These are phyloP conservation scores for Reticulitermes speratus DNA, from an alignment of 1,140 invertebrate species.

Conservation along the genomic window DNA sequence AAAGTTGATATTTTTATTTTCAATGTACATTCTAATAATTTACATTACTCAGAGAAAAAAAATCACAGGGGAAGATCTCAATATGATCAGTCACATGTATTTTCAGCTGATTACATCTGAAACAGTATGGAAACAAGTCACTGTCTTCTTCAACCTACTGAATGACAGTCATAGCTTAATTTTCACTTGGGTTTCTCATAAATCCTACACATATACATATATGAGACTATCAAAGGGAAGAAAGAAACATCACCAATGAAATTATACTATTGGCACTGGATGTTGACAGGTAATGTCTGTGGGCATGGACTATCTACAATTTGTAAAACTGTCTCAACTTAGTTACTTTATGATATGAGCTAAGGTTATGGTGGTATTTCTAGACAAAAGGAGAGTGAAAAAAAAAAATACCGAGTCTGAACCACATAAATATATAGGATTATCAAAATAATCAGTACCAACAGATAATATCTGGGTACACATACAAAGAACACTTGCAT, in stretches of 20 bases:
- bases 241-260: background rate
- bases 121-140: background rate
- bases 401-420: background rate
- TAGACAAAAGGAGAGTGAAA: background rate
- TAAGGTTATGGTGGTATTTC: slow-evolving; percentile 12
- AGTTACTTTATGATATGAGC: background rate
- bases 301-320: background rate
- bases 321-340: background rate
- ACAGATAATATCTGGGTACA: background rate
- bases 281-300: background rate
- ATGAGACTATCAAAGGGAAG: background rate
- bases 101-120: background rate
- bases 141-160: slow-evolving; percentile 10
- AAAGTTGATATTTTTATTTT: slow-evolving; percentile 7
- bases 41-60: background rate
- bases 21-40: slow-evolving; percentile 10
- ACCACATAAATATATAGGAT: slow-evolving; percentile 3
- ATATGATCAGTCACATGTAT: slow-evolving; percentile 13
- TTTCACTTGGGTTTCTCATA: background rate
- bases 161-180: background rate
- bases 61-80: slow-evolving; percentile 7
- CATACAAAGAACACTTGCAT: slow-evolving; percentile 1
- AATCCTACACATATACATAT: slow-evolving; percentile 7
- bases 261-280: background rate
- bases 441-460: background rate